phyloP scores from a whole-genome alignment of 2,888 invertebrate genomes.

The Nineta flava region DNA sequence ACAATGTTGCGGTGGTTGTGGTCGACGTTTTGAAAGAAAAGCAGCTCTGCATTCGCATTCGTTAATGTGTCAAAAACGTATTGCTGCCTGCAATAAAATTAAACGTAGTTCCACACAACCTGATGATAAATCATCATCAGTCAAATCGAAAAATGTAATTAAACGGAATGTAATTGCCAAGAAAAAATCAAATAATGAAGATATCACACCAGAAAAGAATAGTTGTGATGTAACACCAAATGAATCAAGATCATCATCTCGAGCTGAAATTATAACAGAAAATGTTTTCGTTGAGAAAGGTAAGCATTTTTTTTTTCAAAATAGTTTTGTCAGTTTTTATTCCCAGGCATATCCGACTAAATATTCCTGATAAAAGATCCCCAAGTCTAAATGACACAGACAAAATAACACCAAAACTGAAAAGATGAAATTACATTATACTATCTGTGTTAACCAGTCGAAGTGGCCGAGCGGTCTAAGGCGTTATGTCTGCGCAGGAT shows the following conservation, averaged over 20 bases:
- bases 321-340: too few species aligned
- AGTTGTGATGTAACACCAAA: neutral
- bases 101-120: neutral
- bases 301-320: too few species aligned
- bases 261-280: neutral
- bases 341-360: too few species aligned
- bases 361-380: too few species aligned
- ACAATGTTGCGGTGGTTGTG: conserved; percentile 51
- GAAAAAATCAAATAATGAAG: neutral
- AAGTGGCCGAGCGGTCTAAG: too few species aligned
- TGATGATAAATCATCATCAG: neutral
- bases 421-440: too few species aligned
- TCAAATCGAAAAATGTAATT: neutral
- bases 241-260: neutral
- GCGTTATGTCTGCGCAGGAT: too few species aligned
- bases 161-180: neutral
- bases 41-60: conserved; percentile 57
- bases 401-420: too few species aligned
- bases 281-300: too few species aligned
- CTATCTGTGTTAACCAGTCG: too few species aligned
- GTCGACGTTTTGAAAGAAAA: conserved; percentile 52
- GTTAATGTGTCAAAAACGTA: conserved; percentile 44
- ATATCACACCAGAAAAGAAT: neutral
- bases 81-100: conserved; percentile 27
- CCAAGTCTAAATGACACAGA: too few species aligned